Evolutionary conservation across 2,113 vertebrate genomes (phyloP), one percentile per base, ranked within the genome.

Genomic region (Ctenomys sociabilis): DNA sequence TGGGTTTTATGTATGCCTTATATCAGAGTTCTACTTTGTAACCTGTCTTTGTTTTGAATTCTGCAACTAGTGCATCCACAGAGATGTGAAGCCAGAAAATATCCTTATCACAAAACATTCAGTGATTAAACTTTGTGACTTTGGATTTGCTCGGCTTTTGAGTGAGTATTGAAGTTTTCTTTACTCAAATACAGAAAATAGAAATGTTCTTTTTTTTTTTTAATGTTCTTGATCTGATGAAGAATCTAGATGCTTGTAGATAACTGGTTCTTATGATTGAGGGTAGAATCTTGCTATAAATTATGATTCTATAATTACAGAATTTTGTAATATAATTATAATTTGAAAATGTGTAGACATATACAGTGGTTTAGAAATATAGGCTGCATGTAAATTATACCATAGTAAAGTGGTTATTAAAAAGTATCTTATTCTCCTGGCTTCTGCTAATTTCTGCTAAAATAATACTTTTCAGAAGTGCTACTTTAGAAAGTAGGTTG

Each of bases 21-120:
- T 88, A 14, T 68, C 59, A 14, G 2, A 30, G 43, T 35, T 95
- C 40, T 88, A 40, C 73, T 97, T 43, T 97, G 83, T 93, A 92
- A 94, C 72, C 85, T 86, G 12, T n/a, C 73, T 75, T 66, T 81
- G 68, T 64, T 88, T 91, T 90, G 21, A 8, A 95, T 57, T 92
- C 61, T 95, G 21, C 97, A 85, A 94, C 72, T 98, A 99, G 99
- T 99, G 99, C 97, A 99, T 99, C 91, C 99, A 99, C 96, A 97
- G 99, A 92, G 99, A 99, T 77, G 99, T 99, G 37, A 99, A 99
- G 96, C 99, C 99, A 2, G 99, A 99, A 96, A 99, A 99, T 90
- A 99, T 99, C 90, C 99, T 99, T 95, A 99, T 99, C 98, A 99
- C 99, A 22, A 99, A 99, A 97, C 99, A 99, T 81, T 99, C 98